Evolutionary conservation across 2,113 vertebrate genomes (phyloP), one percentile per base, ranked within the genome.

Genomic region (Ptyas mucosa): DNA sequence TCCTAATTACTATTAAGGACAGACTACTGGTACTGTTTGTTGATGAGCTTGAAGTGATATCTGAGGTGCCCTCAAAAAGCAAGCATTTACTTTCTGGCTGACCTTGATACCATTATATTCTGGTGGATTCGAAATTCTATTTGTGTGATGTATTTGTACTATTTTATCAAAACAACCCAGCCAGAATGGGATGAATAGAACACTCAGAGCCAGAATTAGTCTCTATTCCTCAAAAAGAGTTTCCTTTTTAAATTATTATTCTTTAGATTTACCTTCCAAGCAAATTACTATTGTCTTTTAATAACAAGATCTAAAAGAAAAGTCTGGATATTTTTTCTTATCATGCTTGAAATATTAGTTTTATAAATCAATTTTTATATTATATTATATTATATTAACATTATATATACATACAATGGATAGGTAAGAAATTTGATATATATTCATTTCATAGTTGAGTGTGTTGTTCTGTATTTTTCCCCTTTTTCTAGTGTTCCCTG

Each of bases 111-210:
- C 39, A 85, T 53, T 55, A 92, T 94, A 93, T 34, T n/a, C 55
- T 0, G 0, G 23, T 46, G 69, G 9, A 55, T 92, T 88, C 85
- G 5, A 75, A n/a, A 90, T 24, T 0, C 29, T 6, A 91, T 93
- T 92, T 92, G 51, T 57, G 85, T 89, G 89, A 93, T 93, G 88
- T 9, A 89, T 49, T 94, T 90, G 26, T 23, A 55, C 54, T 52
- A 55, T 39, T 92, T 34, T 81, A 29, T 64, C 87, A 75, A 75
- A 43, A 69, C 52, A 69, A 4, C 15, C 34, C 54, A 81, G 10
- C 24, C 24, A 81, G 20, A 51, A 89, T n/a, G 11, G 21, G 39
- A 58, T 53, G 49, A 69, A 14, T 14, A 87, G 29, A 87, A 53
- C 43, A 23, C 23, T 52, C 14, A 87, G 26, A 69, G 52, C 23